A percentile compares a stretch with the other conserved stretches of the same genome.
These are phyloP conservation scores for Pseudachorutes palmiensis DNA, from an alignment of 1,140 invertebrate species.

Conservation along the genomic window DNA sequence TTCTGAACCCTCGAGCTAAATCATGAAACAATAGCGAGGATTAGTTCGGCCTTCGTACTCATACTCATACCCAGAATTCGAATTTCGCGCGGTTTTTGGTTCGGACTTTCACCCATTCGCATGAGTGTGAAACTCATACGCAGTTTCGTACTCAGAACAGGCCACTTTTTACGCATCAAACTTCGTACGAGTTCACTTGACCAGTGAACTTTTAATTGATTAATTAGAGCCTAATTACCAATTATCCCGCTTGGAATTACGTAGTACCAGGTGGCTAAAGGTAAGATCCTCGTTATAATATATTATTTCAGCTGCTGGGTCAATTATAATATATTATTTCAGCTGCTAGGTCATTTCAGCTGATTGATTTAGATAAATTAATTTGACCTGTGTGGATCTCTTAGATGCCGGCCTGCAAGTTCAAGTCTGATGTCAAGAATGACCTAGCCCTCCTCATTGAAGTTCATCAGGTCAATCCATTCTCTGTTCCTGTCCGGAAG, in stretches of 20 bases:
- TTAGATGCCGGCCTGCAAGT: neutral
- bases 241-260: neutral
- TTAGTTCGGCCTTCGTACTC: neutral
- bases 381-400: neutral
- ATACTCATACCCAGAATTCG: neutral
- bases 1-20: slow-evolving; percentile 58
- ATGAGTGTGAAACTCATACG: neutral
- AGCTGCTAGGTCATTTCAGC: too few species aligned
- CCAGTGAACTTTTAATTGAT: neutral
- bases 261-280: neutral
- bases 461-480: neutral
- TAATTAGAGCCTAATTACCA: neutral
- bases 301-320: too few species aligned
- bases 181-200: neutral
- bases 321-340: too few species aligned
- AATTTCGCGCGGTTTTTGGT: neutral
- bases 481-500: neutral
- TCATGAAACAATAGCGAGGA: neutral
- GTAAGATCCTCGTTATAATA: too few species aligned
- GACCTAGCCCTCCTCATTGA: neutral
- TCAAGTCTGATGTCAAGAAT: neutral
- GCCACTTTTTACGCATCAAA: neutral
- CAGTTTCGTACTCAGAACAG: neutral
- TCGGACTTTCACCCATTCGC: neutral
- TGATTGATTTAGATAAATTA: neutral